Percentiles rank a stretch among this genome's conserved stretches.
These are phyloP conservation scores for Tinea trinotella DNA, from an alignment of 2,888 invertebrate genomes.

Conservation along the genomic window DNA sequence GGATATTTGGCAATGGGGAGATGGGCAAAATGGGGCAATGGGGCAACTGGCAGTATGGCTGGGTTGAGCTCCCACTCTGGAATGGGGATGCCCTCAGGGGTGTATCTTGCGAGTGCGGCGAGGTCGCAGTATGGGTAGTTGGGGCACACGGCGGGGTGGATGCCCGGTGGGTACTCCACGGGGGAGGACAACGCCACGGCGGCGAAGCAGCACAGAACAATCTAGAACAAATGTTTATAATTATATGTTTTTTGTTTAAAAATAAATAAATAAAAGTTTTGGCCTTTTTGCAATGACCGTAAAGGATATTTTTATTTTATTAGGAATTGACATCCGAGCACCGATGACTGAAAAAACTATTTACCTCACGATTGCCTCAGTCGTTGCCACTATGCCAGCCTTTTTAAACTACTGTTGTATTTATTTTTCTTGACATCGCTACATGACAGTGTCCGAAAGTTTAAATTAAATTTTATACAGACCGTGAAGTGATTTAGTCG, in stretches of 20 bases:
- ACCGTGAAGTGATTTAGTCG: no score
- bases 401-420: no score
- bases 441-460: no score
- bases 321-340: no score
- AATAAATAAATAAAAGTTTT: background rate
- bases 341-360: no score
- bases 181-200: conserved; percentile 23
- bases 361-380: no score
- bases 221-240: conserved; percentile 15
- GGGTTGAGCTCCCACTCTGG: conserved; percentile 59
- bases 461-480: no score
- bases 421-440: no score
- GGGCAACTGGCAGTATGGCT: conserved; percentile 17
- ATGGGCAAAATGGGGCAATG: background rate
- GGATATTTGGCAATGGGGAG: conserved; percentile 31
- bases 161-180: conserved; percentile 32
- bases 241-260: background rate
- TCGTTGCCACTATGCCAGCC: no score
- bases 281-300: no score
- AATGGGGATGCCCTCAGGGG: conserved; percentile 56
- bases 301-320: no score
- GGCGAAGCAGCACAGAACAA: conserved; percentile 32
- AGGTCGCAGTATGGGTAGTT: conserved; percentile 44
- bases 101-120: conserved; percentile 54
- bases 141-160: conserved; percentile 40